Evolutionary conservation across 2,797 vertebrate genomes (phyloP).

Genomic region (Capromys pilorides): DNA sequence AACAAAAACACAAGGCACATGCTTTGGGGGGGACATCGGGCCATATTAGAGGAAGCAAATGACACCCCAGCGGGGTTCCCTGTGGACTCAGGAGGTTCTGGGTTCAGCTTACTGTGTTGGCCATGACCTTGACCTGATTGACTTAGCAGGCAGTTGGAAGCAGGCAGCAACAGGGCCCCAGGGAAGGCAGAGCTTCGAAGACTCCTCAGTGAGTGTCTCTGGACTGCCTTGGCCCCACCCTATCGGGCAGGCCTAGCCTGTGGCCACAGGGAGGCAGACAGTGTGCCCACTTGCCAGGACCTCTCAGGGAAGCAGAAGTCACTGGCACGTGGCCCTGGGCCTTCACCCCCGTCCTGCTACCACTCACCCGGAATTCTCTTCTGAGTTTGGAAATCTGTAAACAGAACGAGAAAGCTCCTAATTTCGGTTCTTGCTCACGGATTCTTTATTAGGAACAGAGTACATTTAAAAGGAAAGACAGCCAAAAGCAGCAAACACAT

Average conservation of each 20-base stretch:
- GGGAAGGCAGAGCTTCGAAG: background rate
- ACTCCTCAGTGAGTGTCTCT: too few relatives aligned
- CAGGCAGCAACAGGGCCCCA: background rate
- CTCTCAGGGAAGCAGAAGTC: background rate
- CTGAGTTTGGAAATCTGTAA: background rate
- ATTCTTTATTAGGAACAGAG: background rate
- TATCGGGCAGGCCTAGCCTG: too few relatives aligned
- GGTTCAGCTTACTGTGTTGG: background rate
- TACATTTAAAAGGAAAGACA: constrained; percentile 24
- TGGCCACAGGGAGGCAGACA: background rate
- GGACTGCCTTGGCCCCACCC: too few relatives aligned
- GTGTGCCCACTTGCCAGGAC: background rate
- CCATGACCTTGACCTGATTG: background rate
- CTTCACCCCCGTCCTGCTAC: background rate
- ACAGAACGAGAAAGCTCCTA: constrained; percentile 2
- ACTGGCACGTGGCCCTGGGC: background rate
- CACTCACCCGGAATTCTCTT: background rate
- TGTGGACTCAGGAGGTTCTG: background rate
- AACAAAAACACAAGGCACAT: background rate
- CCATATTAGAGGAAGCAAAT: background rate
- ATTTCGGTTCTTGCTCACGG: constrained; percentile 7
- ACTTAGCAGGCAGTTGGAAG: background rate
- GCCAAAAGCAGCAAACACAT: background rate
- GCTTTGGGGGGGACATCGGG: background rate
- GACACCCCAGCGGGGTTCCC: background rate